A percentile compares a stretch with the other conserved stretches of the same genome.
Conservation (phyloP, 2,888 invertebrate genomes). For the Diaperis boleti region DNA sequence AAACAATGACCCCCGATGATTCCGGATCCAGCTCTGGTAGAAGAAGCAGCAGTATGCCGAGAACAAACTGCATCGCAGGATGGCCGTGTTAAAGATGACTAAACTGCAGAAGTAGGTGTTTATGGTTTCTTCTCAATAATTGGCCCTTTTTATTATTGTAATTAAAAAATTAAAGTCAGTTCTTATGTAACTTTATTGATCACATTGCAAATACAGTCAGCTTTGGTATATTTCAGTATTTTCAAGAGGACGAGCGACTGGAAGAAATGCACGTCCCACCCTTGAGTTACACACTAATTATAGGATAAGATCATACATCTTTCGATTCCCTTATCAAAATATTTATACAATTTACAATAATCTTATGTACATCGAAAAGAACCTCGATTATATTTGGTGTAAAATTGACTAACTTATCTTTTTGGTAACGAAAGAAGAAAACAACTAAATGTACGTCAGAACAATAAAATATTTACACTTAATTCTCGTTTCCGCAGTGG, state of each 20-base stretch:
- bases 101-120: too few species aligned
- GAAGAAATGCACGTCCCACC: not conserved
- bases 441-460: slow-evolving; percentile 7
- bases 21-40: too few species aligned
- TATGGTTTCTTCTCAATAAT: too few species aligned
- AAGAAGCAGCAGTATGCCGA: too few species aligned
- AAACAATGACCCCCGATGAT: too few species aligned
- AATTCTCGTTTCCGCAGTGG: not conserved
- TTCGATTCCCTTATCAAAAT: slow-evolving; percentile 32
- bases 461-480: slow-evolving; percentile 32
- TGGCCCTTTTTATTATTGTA: too few species aligned
- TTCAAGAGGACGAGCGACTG: not conserved
- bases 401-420: slow-evolving; percentile 31
- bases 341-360: slow-evolving; percentile 38
- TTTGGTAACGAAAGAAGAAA: slow-evolving; percentile 30
- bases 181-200: slow-evolving; percentile 43
- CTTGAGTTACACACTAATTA: slow-evolving; percentile 10
- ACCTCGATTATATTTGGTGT: slow-evolving; percentile 28
- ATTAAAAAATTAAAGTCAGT: too few species aligned
- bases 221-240: slow-evolving; percentile 46
- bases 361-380: slow-evolving; percentile 28
- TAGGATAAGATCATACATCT: slow-evolving; percentile 16
- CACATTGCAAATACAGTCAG: slow-evolving; percentile 53
- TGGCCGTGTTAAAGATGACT: too few species aligned
- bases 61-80: too few species aligned